Evolutionary conservation across 2,113 vertebrate genomes (phyloP).

Genomic region (Seriola dumerili): DNA sequence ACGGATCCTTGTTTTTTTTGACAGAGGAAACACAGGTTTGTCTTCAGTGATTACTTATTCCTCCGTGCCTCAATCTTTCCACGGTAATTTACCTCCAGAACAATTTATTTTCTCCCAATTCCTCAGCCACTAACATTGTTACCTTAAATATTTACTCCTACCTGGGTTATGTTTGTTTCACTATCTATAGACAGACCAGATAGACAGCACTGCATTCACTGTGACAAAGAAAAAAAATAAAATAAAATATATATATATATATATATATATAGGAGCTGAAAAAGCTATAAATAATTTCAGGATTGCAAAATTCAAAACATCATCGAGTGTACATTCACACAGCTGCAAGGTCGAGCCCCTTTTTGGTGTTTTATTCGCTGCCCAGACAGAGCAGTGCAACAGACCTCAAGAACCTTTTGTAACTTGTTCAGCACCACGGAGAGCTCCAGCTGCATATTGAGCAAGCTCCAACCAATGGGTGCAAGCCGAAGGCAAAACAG

Average conservation of each 20-base stretch:
- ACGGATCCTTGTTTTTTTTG: constrained; percentile 69
- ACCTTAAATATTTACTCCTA: constrained; percentile 49
- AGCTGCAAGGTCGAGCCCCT: constrained; percentile 23
- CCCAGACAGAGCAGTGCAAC: constrained; percentile 4
- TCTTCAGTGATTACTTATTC: constrained; percentile 63
- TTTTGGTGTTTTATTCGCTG: background rate
- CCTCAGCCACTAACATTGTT: constrained; percentile 12
- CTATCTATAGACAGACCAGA: constrained; percentile 19
- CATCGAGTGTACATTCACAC: constrained; percentile 26
- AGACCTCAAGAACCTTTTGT: background rate
- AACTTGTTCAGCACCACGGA: constrained; percentile 65
- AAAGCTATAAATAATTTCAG: constrained; percentile 49
- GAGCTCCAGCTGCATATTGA: constrained; percentile 35
- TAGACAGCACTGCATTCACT: background rate
- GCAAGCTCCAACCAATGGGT: background rate
- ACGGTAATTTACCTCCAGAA: constrained; percentile 42
- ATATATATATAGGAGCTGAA: background rate
- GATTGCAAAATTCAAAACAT: constrained; percentile 48
- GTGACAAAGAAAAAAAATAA: constrained; percentile 3
- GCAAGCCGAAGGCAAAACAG: background rate
- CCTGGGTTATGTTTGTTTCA: constrained; percentile 25
- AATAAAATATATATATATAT: background rate
- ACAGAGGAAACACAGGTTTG: constrained; percentile 61
- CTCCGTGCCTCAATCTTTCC: constrained; percentile 46
- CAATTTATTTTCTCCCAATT: background rate